Conservation (phyloP, 2,888 invertebrate species). For the Anthoptus insignis region DNA sequence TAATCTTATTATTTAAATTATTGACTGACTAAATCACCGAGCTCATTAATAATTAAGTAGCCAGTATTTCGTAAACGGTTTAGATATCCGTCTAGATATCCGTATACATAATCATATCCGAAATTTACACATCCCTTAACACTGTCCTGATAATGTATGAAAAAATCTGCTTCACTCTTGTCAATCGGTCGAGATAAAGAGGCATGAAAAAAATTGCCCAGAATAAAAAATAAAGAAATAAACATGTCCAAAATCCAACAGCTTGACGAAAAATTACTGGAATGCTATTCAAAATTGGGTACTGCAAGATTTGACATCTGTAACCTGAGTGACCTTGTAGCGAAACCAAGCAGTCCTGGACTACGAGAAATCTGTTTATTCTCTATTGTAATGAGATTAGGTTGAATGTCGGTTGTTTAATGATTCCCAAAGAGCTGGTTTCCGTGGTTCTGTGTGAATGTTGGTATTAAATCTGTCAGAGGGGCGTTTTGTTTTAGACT, state of each 20-base stretch:
- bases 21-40: no score
- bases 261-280: conserved; percentile 26
- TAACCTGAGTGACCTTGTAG: conserved; percentile 30
- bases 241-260: conserved; percentile 24
- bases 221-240: conserved; percentile 18
- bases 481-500: conserved; percentile 76
- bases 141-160: neutral
- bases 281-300: conserved; percentile 29
- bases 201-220: conserved; percentile 8
- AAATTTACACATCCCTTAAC: no score
- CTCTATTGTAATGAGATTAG: neutral
- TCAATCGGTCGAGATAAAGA: conserved; percentile 18
- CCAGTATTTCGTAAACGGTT: no score
- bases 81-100: no score
- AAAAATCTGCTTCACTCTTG: conserved; percentile 22
- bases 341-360: neutral
- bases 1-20: no score
- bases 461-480: conserved; percentile 82
- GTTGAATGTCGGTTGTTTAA: conserved; percentile 1
- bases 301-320: conserved; percentile 35
- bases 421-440: neutral
- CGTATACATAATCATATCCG: no score
- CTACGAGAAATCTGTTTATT: neutral
- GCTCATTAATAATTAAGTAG: no score
- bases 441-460: conserved; percentile 59